phyloP scores from a whole-genome alignment of 2,113 vertebrate genomes.

The Poeciliopsis occidentalis region DNA sequence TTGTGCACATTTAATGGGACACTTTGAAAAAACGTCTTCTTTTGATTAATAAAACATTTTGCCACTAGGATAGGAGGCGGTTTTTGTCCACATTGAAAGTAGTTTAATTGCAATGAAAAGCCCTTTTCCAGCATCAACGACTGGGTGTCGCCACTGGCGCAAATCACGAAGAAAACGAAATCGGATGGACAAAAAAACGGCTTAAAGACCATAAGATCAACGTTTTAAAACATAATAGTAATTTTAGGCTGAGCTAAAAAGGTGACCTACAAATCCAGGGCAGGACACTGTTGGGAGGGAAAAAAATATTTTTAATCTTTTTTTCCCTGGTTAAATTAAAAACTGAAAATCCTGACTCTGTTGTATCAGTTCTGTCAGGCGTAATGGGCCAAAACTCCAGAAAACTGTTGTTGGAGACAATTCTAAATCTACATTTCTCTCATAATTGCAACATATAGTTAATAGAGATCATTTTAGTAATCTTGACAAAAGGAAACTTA shows the following conservation, averaged over 20 bases:
- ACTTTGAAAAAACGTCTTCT: no score
- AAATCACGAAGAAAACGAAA: background rate
- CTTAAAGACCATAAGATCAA: background rate
- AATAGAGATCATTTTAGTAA: background rate
- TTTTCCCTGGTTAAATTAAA: background rate
- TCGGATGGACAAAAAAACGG: background rate
- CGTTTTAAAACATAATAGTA: background rate
- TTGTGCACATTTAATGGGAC: no score
- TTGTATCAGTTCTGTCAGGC: background rate
- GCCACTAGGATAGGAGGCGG: no score
- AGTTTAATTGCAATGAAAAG: no score
- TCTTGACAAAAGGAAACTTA: background rate
- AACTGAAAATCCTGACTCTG: background rate
- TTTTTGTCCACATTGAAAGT: no score
- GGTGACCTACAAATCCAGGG: background rate
- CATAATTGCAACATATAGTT: background rate
- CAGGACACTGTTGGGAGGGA: no score
- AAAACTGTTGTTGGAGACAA: background rate
- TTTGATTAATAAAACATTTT: no score
- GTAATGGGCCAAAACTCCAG: background rate
- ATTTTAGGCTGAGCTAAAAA: background rate
- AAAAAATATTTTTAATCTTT: background rate
- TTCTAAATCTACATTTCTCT: background rate
- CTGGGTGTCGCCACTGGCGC: no score
- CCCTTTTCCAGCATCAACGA: no score